Evolutionary conservation across 2,797 vertebrate species (phyloP).

Genomic region (Pangasius mekongensis): DNA sequence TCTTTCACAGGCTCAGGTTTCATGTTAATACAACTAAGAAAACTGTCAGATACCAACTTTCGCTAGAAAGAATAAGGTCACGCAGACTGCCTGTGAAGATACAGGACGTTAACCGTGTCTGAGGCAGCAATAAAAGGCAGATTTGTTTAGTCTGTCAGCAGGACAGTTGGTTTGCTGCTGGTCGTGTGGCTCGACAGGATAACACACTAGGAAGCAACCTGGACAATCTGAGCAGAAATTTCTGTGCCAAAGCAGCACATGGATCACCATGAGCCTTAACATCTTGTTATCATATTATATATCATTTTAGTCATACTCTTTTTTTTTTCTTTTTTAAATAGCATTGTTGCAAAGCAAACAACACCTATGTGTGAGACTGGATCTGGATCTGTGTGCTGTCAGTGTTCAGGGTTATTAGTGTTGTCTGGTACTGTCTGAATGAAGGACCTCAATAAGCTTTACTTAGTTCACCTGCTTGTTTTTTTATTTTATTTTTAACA

Average conservation of each 20-base stretch:
- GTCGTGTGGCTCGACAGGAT: conserved; percentile 3
- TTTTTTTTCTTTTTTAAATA: no score
- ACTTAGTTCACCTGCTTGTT: not conserved
- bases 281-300: not conserved
- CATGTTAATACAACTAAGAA: not conserved
- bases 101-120: not conserved
- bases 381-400: not conserved
- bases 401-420: not conserved
- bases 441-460: not conserved
- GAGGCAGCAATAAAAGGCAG: conserved; percentile 6
- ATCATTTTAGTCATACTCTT: not conserved
- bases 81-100: not conserved
- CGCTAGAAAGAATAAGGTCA: not conserved
- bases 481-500: not conserved
- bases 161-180: not conserved
- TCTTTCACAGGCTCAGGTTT: not conserved
- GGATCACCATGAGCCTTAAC: not conserved
- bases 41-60: not conserved
- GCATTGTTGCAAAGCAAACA: not conserved
- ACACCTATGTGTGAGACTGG: not conserved
- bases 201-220: conserved; percentile 24
- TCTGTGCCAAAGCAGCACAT: not conserved
- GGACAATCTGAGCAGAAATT: not conserved
- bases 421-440: not conserved
- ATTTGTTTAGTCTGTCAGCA: conserved; percentile 16